phyloP scores from a whole-genome alignment of 2,113 vertebrate species.

The Phoxinus phoxinus region DNA sequence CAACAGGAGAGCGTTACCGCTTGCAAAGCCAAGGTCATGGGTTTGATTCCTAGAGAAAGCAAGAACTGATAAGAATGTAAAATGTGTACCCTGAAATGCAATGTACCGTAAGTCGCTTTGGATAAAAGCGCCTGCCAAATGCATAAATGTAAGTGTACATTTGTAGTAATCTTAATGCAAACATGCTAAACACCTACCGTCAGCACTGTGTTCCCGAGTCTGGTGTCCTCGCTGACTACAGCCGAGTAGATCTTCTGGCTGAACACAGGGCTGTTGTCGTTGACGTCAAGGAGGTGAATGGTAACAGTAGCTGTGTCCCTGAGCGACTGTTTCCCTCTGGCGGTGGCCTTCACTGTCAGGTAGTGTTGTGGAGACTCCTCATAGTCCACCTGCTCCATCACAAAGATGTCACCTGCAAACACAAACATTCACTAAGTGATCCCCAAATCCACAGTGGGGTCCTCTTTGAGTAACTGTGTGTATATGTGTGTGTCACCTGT shows the following conservation, averaged over 20 bases:
- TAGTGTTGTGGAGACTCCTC: conserved; percentile 82
- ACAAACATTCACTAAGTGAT: background rate
- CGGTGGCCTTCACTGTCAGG: conserved; percentile 82
- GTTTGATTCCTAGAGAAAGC: too few species aligned
- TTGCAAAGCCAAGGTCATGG: too few species aligned
- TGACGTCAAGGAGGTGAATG: conserved; percentile 82
- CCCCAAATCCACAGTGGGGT: background rate
- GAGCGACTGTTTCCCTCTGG: conserved; percentile 78
- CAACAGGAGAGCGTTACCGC: too few species aligned
- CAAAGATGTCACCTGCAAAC: conserved; percentile 79
- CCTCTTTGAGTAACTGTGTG: background rate
- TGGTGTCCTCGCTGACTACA: conserved; percentile 80
- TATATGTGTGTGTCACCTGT: conserved; percentile 73
- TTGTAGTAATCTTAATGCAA: conserved; percentile 29
- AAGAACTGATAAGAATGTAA: too few species aligned
- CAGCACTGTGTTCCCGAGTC: conserved; percentile 76
- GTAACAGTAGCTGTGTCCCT: conserved; percentile 82
- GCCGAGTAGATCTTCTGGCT: conserved; percentile 83
- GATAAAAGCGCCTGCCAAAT: too few species aligned
- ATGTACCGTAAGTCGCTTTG: too few species aligned
- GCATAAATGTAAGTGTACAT: too few species aligned
- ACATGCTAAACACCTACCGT: conserved; percentile 67
- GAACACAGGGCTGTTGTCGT: conserved; percentile 84
- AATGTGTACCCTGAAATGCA: too few species aligned
- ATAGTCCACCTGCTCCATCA: conserved; percentile 82